phyloP scores from a whole-genome alignment of 2,797 vertebrate species.

The Australoheros facetus region DNA sequence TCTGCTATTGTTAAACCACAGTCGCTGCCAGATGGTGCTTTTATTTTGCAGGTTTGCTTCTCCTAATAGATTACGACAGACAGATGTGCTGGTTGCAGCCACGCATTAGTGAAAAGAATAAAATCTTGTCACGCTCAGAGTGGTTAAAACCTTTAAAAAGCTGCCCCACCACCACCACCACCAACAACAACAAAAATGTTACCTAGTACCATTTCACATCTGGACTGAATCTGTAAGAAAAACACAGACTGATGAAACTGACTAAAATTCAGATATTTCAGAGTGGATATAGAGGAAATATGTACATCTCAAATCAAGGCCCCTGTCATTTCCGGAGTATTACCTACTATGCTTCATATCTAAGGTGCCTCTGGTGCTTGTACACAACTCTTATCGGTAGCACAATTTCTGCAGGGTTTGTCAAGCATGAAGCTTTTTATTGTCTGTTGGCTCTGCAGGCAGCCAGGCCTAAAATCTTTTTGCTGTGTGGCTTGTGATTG shows the following conservation, averaged over 20 bases:
- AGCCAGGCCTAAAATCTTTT: slow-evolving; percentile 64
- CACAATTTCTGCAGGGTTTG: slow-evolving; percentile 45
- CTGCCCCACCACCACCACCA: neutral
- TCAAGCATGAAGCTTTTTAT: slow-evolving; percentile 69
- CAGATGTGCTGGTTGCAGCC: slow-evolving; percentile 42
- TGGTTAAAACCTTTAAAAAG: slow-evolving; percentile 35
- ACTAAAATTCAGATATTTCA: slow-evolving; percentile 25
- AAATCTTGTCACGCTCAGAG: slow-evolving; percentile 14
- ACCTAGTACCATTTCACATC: slow-evolving; percentile 56
- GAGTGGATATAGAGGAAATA: slow-evolving; percentile 27
- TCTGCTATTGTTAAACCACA: slow-evolving; percentile 29
- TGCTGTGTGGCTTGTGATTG: slow-evolving; percentile 51
- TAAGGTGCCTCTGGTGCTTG: slow-evolving; percentile 27
- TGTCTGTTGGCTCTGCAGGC: slow-evolving; percentile 66
- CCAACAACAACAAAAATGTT: neutral
- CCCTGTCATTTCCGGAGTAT: slow-evolving; percentile 36
- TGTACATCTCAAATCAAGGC: slow-evolving; percentile 21
- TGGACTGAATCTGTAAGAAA: slow-evolving; percentile 64
- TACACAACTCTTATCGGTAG: slow-evolving; percentile 23
- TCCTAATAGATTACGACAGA: slow-evolving; percentile 33
- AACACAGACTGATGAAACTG: slow-evolving; percentile 49
- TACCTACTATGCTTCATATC: slow-evolving; percentile 45
- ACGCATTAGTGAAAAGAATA: slow-evolving; percentile 13
- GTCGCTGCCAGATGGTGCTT: slow-evolving; percentile 51
- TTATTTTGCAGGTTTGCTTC: slow-evolving; percentile 38